Evolutionary conservation across 2,113 vertebrate species (phyloP).

Genomic region (Proteles cristata): DNA sequence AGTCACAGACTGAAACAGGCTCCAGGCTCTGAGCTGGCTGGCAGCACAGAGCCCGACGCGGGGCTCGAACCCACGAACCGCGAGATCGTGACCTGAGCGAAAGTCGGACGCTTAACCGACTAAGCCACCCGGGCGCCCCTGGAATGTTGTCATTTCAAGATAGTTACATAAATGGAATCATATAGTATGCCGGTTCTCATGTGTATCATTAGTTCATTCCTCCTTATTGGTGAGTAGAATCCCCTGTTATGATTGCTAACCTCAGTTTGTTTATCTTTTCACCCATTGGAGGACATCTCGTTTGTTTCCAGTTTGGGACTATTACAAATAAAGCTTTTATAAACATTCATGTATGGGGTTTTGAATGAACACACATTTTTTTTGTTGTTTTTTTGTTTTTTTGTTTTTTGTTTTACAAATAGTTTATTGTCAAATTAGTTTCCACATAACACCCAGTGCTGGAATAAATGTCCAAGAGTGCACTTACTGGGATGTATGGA

Average conservation of each 20-base stretch:
- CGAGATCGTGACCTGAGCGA: no score
- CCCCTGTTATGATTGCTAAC: background rate
- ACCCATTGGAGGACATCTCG: background rate
- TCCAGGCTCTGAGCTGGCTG: no score
- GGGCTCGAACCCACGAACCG: no score
- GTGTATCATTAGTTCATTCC: background rate
- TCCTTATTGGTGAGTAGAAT: background rate
- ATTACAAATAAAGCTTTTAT: slow-evolving; percentile 41
- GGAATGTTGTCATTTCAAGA: slow-evolving; percentile 21
- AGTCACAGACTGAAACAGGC: no score
- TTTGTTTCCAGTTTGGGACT: background rate
- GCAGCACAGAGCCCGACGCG: no score
- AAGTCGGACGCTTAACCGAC: no score
- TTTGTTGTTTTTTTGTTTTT: no score
- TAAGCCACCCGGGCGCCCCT: no score
- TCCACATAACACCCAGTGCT: no score
- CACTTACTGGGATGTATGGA: background rate
- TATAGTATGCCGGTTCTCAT: background rate
- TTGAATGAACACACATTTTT: slow-evolving; percentile 33
- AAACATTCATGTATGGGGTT: background rate
- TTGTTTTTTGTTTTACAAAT: no score
- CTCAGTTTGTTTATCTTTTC: slow-evolving; percentile 26
- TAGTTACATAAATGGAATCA: background rate
- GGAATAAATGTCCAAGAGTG: background rate
- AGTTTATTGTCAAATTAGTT: no score